phyloP scores from a whole-genome alignment of 1,140 invertebrate genomes.

The Phymorhynchus buccinoides region DNA sequence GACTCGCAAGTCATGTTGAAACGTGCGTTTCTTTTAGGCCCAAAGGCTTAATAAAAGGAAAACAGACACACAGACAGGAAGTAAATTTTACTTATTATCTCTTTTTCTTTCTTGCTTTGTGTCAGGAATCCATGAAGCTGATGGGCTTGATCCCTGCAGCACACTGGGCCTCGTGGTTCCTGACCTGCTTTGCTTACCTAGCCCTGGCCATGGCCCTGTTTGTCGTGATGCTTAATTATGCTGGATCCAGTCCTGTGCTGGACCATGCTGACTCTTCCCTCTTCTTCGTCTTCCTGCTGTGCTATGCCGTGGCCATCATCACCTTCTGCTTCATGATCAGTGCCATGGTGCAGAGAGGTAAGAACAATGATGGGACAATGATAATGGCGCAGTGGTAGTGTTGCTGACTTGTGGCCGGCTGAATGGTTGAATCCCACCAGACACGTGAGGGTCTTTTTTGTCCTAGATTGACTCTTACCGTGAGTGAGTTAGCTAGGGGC shows the following conservation, averaged over 20 bases:
- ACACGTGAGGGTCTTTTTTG: too few relatives aligned
- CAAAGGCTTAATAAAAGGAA: too few relatives aligned
- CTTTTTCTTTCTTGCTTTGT: too few relatives aligned
- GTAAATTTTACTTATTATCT: too few relatives aligned
- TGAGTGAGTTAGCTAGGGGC: too few relatives aligned
- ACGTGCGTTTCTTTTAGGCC: too few relatives aligned
- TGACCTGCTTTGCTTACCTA: constrained; percentile 82
- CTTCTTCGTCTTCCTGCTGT: constrained; percentile 75
- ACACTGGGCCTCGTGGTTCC: constrained; percentile 87
- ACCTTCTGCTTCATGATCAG: constrained; percentile 75
- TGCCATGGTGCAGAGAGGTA: constrained; percentile 77
- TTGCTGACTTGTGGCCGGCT: too few relatives aligned
- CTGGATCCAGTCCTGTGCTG: constrained; percentile 63
- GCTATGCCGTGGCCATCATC: constrained; percentile 75
- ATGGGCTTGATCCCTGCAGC: constrained; percentile 87
- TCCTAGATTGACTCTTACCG: too few relatives aligned
- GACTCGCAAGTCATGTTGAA: too few relatives aligned
- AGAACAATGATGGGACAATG: too few relatives aligned
- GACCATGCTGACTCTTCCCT: constrained; percentile 72
- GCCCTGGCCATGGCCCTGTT: constrained; percentile 76
- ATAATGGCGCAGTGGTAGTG: too few relatives aligned
- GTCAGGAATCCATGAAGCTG: constrained; percentile 87
- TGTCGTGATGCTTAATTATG: constrained; percentile 49
- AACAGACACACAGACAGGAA: constrained; percentile 70
- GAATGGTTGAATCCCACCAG: too few relatives aligned